phyloP scores from a whole-genome alignment of 1,140 invertebrate genomes.

The Dreissena rostriformis region DNA sequence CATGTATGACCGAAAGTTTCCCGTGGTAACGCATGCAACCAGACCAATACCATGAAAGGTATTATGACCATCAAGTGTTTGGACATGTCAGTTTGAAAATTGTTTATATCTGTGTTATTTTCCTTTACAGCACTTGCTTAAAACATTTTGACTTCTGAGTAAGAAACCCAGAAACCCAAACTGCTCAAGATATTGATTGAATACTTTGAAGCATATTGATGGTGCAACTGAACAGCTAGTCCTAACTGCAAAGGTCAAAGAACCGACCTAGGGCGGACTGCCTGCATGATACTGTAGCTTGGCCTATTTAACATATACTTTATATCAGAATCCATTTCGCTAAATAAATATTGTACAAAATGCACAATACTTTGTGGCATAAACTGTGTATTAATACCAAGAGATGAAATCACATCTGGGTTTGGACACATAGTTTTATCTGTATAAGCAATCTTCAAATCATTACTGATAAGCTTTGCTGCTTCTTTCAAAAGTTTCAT shows the following conservation, averaged over 20 bases:
- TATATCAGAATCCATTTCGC: background rate
- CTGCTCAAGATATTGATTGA: background rate
- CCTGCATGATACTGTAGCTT: too few species aligned
- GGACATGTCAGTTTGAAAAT: slow-evolving; percentile 11
- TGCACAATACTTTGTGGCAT: background rate
- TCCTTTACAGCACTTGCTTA: slow-evolving; percentile 9
- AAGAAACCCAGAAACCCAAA: background rate
- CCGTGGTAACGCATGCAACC: slow-evolving; percentile 51
- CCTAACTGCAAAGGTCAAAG: background rate
- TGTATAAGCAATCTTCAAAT: background rate
- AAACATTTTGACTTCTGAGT: slow-evolving; percentile 15
- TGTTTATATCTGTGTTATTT: background rate
- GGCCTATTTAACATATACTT: slow-evolving; percentile 3
- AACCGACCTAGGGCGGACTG: background rate
- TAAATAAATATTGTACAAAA: background rate
- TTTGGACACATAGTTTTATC: background rate
- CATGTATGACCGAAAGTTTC: background rate
- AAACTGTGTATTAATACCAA: background rate
- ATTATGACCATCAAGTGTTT: slow-evolving; percentile 46
- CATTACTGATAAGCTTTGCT: background rate
- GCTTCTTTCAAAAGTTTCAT: background rate
- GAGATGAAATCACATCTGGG: background rate
- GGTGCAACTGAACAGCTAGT: slow-evolving; percentile 3
- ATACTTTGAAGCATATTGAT: slow-evolving; percentile 8
- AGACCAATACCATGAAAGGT: slow-evolving; percentile 65